Evolutionary conservation across 1,140 invertebrate species (phyloP).

Genomic region (Lepidotrigona ventralis): DNA sequence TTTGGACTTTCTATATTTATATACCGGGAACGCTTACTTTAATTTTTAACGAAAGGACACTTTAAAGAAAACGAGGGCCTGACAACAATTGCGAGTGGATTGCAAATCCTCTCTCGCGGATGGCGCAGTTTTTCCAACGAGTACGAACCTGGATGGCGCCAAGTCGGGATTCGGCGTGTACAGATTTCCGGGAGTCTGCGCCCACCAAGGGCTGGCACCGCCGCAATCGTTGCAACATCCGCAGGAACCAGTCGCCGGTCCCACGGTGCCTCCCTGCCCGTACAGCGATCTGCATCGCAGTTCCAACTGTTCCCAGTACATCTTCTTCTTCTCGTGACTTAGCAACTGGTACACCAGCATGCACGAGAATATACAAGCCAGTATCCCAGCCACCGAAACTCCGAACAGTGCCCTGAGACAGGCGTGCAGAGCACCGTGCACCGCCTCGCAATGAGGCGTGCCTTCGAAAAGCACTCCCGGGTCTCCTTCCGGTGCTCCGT

Average conservation of each 20-base stretch:
- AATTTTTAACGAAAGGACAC: too few relatives aligned
- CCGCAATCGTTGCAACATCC: slow-evolving; percentile 88
- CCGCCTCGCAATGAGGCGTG: slow-evolving; percentile 91
- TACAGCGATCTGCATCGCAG: slow-evolving; percentile 89
- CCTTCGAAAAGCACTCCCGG: slow-evolving; percentile 87
- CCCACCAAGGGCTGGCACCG: slow-evolving; percentile 80
- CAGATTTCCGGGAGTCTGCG: slow-evolving; percentile 84
- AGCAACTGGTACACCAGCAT: slow-evolving; percentile 94
- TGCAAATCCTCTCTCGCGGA: too few relatives aligned
- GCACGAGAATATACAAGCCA: slow-evolving; percentile 94
- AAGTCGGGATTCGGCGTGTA: slow-evolving; percentile 89
- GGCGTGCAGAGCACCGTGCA: slow-evolving; percentile 92
- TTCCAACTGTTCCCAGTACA: slow-evolving; percentile 96
- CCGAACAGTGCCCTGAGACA: slow-evolving; percentile 93
- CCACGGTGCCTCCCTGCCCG: slow-evolving; percentile 80
- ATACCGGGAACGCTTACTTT: too few relatives aligned
- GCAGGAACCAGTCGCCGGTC: slow-evolving; percentile 81
- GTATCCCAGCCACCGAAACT: slow-evolving; percentile 91
- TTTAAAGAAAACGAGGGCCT: too few relatives aligned
- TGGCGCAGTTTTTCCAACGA: not conserved
- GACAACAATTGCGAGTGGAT: too few relatives aligned
- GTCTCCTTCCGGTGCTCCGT: slow-evolving; percentile 72
- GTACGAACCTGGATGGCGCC: slow-evolving; percentile 74
- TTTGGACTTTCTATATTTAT: too few relatives aligned
- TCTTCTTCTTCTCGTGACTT: slow-evolving; percentile 94